Percentiles rank a stretch among this genome's conserved stretches.
Evolutionary conservation across 2,797 vertebrate species (phyloP).

Genomic region (Lepus oiostolus): DNA sequence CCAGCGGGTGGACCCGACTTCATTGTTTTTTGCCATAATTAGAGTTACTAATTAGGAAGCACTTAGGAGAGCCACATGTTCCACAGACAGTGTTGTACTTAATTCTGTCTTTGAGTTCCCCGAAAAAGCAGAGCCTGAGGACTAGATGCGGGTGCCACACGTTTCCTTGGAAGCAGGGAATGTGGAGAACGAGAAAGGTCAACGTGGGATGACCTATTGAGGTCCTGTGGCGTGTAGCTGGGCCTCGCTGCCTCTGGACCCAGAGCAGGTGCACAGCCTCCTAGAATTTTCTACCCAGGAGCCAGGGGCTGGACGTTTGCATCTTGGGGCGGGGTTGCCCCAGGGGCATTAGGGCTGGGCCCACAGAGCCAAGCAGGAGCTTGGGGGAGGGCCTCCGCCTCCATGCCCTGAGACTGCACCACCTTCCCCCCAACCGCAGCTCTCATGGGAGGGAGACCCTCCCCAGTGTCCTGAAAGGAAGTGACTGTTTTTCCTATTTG

Average conservation of each 20-base stretch:
- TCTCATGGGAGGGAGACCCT: too few species aligned
- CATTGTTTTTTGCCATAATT: background rate
- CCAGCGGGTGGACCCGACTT: background rate
- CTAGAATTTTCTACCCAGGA: background rate
- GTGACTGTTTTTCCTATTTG: background rate
- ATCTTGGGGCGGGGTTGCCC: background rate
- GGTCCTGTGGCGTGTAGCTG: too few species aligned
- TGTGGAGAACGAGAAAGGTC: background rate
- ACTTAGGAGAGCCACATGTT: background rate
- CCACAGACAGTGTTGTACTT: background rate
- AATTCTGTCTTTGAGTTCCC: background rate
- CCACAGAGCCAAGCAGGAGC: background rate
- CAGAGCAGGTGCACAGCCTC: background rate
- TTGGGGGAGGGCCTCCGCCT: too few species aligned
- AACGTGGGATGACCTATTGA: background rate
- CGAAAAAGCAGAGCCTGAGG: too few species aligned
- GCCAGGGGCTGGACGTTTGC: too few species aligned
- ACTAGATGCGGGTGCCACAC: too few species aligned
- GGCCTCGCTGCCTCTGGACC: accelerated
- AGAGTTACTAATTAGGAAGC: background rate
- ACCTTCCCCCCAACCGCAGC: background rate
- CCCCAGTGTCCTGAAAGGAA: background rate
- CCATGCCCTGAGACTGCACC: background rate
- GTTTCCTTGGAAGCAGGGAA: background rate
- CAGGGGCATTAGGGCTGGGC: background rate